Evolutionary conservation across 30 jellyfish, hydroid and myxozoan genomes (phyloP), one percentile per base, ranked within the genome.

Genomic region (Aurelia sp.): DNA sequence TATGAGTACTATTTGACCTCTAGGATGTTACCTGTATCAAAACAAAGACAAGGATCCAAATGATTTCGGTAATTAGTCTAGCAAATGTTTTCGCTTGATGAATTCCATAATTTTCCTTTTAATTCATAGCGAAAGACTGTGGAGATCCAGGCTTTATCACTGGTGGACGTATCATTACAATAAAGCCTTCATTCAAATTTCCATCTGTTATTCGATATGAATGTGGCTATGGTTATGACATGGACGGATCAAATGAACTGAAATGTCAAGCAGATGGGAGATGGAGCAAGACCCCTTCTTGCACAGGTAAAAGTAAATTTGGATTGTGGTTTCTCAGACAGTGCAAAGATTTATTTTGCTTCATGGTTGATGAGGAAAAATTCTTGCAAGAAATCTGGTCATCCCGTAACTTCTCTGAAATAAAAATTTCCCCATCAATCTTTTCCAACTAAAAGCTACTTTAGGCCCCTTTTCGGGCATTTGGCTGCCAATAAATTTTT

Each of bases 231-330:
- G 90, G 93, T 13, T 91, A 65, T 69, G 59, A 40, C 16, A 44
- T 85, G 63, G 63, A 17, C 51, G 98, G 98, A 21, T 79, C 98
- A 4, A 27, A 69, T 8, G 92, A 66, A 65, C 53, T 91, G 21
- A 27, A 52, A 22, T 91, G 98, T 61, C 91, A 86, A 85, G 93
- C 96, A 18, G 78, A 91, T 59, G 98, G 98, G 33, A 53, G 18
- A 24, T 91, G 98, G 98, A 47, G 90, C 5, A 96, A 51, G 27
- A n/a, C 35, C 10, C 81, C 81, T 24, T 40, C 63, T 12, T 70
- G 81, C 31, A 70, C 57, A 11, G 81, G 81, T 70, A 70, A 44
- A 16, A 7, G 55, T 5, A 44, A 5, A 7, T 7, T 44, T 44
- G 55, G 55, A 44, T 8, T 44, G 55, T 12, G 55, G 13, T 44